Evolutionary conservation across 2,797 vertebrate genomes (phyloP).

Genomic region (Sebastes variabilis): DNA sequence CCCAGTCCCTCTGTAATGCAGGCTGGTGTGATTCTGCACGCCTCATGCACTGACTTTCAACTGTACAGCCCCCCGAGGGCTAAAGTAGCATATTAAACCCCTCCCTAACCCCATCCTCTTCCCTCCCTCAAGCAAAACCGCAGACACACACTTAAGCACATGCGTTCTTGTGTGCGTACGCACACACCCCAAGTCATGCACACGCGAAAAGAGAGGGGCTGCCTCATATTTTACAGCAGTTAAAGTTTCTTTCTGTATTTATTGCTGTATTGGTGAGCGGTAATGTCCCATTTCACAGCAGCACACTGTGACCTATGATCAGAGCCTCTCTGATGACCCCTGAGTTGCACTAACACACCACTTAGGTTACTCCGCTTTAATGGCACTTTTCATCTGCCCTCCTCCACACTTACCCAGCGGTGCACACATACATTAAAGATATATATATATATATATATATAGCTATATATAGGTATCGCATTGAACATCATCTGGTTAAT

Average conservation of each 20-base stretch:
- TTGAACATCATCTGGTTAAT: not conserved
- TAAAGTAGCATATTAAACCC: conserved; percentile 75
- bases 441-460: not conserved
- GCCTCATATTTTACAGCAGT: conserved; percentile 78
- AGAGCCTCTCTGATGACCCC: conserved; percentile 56
- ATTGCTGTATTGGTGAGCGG: conserved; percentile 64
- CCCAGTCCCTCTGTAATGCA: conserved; percentile 58
- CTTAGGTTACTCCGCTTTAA: conserved; percentile 56
- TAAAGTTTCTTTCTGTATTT: conserved; percentile 73
- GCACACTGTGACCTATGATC: conserved; percentile 64
- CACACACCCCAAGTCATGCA: conserved; percentile 24
- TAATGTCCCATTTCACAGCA: conserved; percentile 71
- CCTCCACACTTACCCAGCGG: not conserved
- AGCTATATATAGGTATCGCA: not conserved
- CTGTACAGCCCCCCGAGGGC: conserved; percentile 71
- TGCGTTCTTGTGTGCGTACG: not conserved
- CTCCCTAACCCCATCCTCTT: conserved; percentile 64
- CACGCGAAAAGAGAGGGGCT: conserved; percentile 43
- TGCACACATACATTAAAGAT: not conserved
- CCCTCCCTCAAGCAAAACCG: conserved; percentile 53
- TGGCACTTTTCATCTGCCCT: conserved; percentile 39
- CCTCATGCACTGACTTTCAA: conserved; percentile 75
- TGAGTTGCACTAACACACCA: conserved; percentile 49
- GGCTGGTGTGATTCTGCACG: conserved; percentile 76
- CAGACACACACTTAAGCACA: conserved; percentile 49